A percentile compares a stretch with the other conserved stretches of the same genome.
Conservation (phyloP, 1,140 invertebrate species). For the Drosophila erecta region DNA sequence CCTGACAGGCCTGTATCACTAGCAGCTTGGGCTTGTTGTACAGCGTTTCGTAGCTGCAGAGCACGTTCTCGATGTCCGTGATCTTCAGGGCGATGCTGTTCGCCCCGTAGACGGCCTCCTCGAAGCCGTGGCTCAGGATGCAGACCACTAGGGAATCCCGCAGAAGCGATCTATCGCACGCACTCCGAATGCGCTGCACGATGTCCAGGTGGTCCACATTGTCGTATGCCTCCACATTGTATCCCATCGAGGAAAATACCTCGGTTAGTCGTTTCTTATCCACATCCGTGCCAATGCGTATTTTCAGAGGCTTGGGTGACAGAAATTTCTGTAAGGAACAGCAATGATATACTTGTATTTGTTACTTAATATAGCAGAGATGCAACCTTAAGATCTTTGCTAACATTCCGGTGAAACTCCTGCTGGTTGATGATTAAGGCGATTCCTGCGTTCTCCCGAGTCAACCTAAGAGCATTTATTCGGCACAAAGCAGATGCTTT, state of each 20-base stretch:
- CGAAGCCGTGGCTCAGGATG: constrained; percentile 76
- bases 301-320: constrained; percentile 10
- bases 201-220: constrained; percentile 68
- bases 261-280: constrained; percentile 50
- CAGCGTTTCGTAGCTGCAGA: constrained; percentile 52
- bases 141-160: constrained; percentile 77
- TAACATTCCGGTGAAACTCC: constrained; percentile 56
- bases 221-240: constrained; percentile 46
- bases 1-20: constrained; percentile 79
- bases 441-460: constrained; percentile 56
- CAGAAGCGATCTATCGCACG: constrained; percentile 42
- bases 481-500: neutral
- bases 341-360: neutral
- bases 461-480: constrained; percentile 38
- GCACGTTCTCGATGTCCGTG: constrained; percentile 62
- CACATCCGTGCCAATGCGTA: constrained; percentile 68
- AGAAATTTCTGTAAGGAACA: constrained; percentile 29
- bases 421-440: constrained; percentile 77
- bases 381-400: constrained; percentile 22
- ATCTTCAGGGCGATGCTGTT: constrained; percentile 75
- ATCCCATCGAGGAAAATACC: constrained; percentile 70
- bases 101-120: constrained; percentile 68
- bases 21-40: constrained; percentile 71
- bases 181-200: constrained; percentile 49
- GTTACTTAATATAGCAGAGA: neutral